phyloP scores from a whole-genome alignment of 64 coral and sea anemone genomes.

The Actinia equina region DNA sequence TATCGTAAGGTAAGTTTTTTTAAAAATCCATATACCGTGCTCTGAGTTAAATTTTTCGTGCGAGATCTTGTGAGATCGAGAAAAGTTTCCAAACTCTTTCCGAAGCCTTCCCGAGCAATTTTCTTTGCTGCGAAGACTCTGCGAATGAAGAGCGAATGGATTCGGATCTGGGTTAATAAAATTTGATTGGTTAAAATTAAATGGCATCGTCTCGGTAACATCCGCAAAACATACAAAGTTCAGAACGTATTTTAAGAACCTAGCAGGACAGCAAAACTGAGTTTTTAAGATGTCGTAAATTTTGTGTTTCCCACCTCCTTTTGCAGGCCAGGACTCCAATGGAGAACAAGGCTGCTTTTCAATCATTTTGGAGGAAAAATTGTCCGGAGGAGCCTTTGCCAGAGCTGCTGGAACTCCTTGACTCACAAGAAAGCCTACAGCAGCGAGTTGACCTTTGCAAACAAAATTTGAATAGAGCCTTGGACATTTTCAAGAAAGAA shows the following conservation, averaged over 20 bases:
- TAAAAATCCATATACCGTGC: too few relatives aligned
- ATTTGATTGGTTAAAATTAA: neutral
- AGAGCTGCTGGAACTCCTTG: neutral
- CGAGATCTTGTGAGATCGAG: neutral
- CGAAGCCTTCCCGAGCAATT: neutral
- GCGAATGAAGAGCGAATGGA: neutral
- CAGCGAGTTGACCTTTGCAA: constrained; percentile 30
- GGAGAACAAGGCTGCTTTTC: constrained; percentile 8
- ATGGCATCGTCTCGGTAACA: neutral
- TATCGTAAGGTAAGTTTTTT: constrained; percentile 9
- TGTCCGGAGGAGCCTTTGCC: neutral
- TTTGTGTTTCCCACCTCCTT: neutral
- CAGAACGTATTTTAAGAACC: neutral
- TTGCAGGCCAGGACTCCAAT: constrained; percentile 5
- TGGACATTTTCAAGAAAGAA: constrained; percentile 39
- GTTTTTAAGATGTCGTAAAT: neutral
- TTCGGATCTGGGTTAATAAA: neutral
- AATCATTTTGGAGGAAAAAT: neutral
- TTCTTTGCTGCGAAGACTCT: neutral
- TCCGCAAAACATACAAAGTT: constrained; percentile 5
- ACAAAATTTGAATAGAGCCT: constrained; percentile 33
- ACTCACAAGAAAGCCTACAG: constrained; percentile 25
- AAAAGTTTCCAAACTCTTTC: neutral
- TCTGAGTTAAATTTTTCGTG: neutral
- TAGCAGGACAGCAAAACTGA: neutral